These are phyloP conservation scores for Cecropterus lyciades DNA, from an alignment of 1,140 invertebrate genomes.

Conservation along the genomic window DNA sequence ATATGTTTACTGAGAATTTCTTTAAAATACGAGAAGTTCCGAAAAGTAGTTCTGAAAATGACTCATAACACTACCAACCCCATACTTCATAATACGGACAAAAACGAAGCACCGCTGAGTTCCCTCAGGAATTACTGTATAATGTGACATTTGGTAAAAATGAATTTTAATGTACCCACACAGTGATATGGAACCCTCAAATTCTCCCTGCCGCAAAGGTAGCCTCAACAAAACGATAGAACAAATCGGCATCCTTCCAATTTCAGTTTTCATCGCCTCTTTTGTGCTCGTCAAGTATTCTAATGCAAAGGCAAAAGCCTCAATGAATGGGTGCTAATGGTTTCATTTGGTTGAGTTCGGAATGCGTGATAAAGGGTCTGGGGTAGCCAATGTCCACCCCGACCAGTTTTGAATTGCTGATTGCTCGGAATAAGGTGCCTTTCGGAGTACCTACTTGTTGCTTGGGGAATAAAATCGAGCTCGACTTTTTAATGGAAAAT, in stretches of 20 bases:
- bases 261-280: conserved; percentile 28
- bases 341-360: conserved; percentile 19
- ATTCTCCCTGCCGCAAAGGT: background rate
- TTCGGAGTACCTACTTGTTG: conserved; percentile 44
- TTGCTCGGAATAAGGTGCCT: conserved; percentile 40
- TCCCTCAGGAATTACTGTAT: conserved; percentile 27
- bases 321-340: conserved; percentile 27
- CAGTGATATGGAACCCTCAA: conserved; percentile 25
- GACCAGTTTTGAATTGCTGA: conserved; percentile 48
- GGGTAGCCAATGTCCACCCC: conserved; percentile 37
- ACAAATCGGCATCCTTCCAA: conserved; percentile 18
- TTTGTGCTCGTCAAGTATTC: conserved; percentile 24
- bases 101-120: conserved; percentile 9
- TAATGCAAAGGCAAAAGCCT: conserved; percentile 23
- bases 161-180: conserved; percentile 46
- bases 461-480: conserved; percentile 40
- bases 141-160: conserved; percentile 49
- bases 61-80: conserved; percentile 10
- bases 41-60: background rate
- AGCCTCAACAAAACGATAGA: conserved; percentile 19
- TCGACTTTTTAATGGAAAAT: conserved; percentile 44
- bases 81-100: conserved; percentile 10
- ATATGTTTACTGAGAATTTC: too few species aligned
- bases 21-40: too few species aligned
- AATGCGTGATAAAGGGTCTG: conserved; percentile 27